Evolutionary conservation across 2,113 vertebrate species (phyloP), one percentile per base, ranked within the genome.

Genomic region (Symphodus melops): DNA sequence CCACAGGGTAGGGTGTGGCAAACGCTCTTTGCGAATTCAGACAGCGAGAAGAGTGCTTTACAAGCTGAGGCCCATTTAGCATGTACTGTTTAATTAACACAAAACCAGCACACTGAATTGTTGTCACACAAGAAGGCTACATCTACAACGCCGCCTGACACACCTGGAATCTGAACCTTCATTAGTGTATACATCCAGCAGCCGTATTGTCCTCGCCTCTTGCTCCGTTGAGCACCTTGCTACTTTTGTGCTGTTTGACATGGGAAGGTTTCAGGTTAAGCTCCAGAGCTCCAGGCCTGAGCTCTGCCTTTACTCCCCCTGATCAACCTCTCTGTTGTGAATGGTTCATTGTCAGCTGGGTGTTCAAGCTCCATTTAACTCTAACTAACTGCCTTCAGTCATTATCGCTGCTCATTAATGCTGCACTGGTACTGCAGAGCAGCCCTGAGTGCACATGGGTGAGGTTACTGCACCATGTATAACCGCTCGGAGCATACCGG

Each of bases 351-450:
- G 93, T 91, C 93, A 90, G 90, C 86, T 89, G 75, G 77, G 82
- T 87, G 81, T 95, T 94, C 88, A 90, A 83, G 91, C 84, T 89
- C 94, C 91, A 92, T 94, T 94, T 91, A 93, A 82, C 89, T 86
- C 74, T 76, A 88, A 91, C 91, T 88, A 90, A 90, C 81, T 90
- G 78, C 75, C 76, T 79, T 85, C 83, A 83, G 89, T 91, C 92
- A 92, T 93, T 91, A 93, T 86, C 16, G 41, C 81, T 78, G 63
- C 71, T 90, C 88, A 88, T 84, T 90, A 91, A 86, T 81, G 79
- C 80, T 84, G 83, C 74, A 56, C 76, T 75, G 70, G 72, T 83
- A 65, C 70, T 64, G 74, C 78, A 25, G 79, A 73, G 68, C 48
- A 46, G 69, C 66, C 69, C 72, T 21, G 66, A 42, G 80, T 83